phyloP scores from a whole-genome alignment of 2,797 vertebrate genomes.

The Oreonectes daqikongensis region DNA sequence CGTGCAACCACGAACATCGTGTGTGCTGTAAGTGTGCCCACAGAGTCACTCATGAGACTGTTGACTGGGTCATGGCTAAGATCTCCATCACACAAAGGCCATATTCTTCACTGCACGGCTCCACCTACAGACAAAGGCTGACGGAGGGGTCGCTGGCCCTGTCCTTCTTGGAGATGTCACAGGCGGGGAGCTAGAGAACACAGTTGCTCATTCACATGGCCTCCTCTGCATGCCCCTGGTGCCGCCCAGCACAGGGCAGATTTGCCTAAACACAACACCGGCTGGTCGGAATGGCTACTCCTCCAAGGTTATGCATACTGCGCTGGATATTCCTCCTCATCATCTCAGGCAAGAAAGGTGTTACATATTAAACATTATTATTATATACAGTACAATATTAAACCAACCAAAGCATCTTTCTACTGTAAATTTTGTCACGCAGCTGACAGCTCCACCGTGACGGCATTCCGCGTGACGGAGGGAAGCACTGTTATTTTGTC shows the following conservation, averaged over 20 bases:
- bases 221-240: conserved; percentile 35
- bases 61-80: conserved; percentile 29
- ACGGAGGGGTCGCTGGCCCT: conserved; percentile 40
- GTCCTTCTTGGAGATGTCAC: conserved; percentile 64
- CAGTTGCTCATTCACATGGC: conserved; percentile 60
- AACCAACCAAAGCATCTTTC: neutral
- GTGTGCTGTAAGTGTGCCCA: conserved; percentile 21
- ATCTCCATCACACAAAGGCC: conserved; percentile 46
- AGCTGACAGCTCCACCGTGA: conserved; percentile 56
- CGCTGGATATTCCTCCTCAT: conserved; percentile 52
- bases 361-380: neutral
- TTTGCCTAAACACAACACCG: conserved; percentile 17
- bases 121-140: conserved; percentile 43
- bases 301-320: conserved; percentile 37
- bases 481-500: conserved; percentile 73
- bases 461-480: conserved; percentile 68
- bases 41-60: conserved; percentile 26
- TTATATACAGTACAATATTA: too few species aligned
- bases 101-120: conserved; percentile 40
- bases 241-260: conserved; percentile 31
- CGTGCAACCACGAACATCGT: neutral
- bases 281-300: conserved; percentile 63
- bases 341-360: conserved; percentile 67
- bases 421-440: conserved; percentile 19
- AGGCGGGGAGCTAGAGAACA: conserved; percentile 56